Conservation (phyloP, 2,113 vertebrate genomes). For the Nesogale talazaci region DNA sequence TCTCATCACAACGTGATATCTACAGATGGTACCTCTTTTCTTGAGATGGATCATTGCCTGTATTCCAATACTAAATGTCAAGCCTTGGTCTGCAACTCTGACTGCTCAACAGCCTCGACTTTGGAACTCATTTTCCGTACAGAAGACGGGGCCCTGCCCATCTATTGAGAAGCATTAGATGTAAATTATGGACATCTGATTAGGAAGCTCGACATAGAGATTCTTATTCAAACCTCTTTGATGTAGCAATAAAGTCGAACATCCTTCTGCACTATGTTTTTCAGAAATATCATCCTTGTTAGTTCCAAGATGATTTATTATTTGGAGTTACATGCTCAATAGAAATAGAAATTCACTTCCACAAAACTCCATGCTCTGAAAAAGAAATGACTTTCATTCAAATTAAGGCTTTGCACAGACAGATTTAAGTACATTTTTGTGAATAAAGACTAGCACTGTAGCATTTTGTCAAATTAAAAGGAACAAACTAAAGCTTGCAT, state of each 20-base stretch:
- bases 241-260: constrained; percentile 68
- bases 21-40: neutral
- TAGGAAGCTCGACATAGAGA: constrained; percentile 50
- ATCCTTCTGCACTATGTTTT: constrained; percentile 55
- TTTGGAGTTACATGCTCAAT: constrained; percentile 45
- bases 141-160: neutral
- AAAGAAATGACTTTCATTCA: constrained; percentile 64
- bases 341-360: constrained; percentile 70
- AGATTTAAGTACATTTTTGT: constrained; percentile 59
- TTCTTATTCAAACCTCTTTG: constrained; percentile 67
- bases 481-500: constrained; percentile 25
- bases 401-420: constrained; percentile 32
- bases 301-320: constrained; percentile 61
- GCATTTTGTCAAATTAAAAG: constrained; percentile 53
- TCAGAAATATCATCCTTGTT: constrained; percentile 42
- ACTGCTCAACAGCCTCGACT: neutral
- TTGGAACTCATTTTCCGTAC: neutral
- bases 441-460: neutral
- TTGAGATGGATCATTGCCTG: neutral
- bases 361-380: constrained; percentile 58
- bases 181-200: constrained; percentile 57
- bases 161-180: constrained; percentile 53
- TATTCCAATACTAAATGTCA: neutral
- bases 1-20: neutral
- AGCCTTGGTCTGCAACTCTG: neutral